Base-by-base conservation (phyloP, 2,113 vertebrate species). In the Hydropotes inermis region DNA sequence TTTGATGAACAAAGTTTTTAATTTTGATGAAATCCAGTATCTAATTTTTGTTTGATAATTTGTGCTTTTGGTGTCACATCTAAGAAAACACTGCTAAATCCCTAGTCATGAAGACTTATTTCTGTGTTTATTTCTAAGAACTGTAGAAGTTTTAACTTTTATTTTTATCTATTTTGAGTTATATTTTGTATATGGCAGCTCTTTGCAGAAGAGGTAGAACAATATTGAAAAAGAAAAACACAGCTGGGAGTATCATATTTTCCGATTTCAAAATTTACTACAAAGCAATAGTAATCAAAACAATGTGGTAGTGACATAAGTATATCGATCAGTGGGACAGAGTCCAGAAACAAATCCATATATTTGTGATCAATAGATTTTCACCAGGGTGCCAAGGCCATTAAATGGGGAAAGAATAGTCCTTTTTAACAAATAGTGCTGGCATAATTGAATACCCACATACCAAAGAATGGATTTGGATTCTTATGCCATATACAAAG, bases 151-250 rank as follows among this genome's bases (percentile, higher is more conserved):
- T 74, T 96, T 83, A 74, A 47, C 27, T 84, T 85, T 86, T 78
- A 27, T 52, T 87, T 93, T 91, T 27, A 70, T 74, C 25, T 7
- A 36, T 85, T 97, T 97, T 90, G 47, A 93, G n/a, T 96, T 91
- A 90, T 19, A n/a, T 91, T 94, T 83, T 95, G 2, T 82, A 76
- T 50, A 39, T 58, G 9, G 19, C 54, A 0, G 27, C 70, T 76
- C 70, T 76, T 76, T 76, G 39, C 39, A 39, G 67, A 39, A 39
- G 67, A 74, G 19, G 36, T 39, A 74, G 13, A 74, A 74, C 67
- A 6, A 39, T 74, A 13, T 74, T 12, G n/a, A 39, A 74, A 70
- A 39, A 70, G 67, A 70, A 70, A 9, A 39, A 6, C n/a, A 39
- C 19, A 39, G 36, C 39, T 25, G 67, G n/a, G n/a, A 74, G 36